Base-by-base conservation (phyloP, 2,888 invertebrate species). In the Drosophila kokeensis region DNA sequence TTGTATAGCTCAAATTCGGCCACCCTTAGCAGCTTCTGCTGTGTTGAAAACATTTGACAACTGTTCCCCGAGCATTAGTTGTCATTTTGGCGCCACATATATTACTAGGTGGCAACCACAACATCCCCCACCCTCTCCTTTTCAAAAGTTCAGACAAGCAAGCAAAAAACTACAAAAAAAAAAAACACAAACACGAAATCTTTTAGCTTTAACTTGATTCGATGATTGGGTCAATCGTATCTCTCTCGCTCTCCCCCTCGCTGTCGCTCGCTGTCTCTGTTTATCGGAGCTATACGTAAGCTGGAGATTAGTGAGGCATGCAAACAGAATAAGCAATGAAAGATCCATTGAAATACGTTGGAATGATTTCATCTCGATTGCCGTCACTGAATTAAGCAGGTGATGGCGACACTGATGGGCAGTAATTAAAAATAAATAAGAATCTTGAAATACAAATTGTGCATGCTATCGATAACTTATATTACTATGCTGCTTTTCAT, bases 1-100 rank as follows among this genome's bases (percentile, higher is more conserved):
- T 54, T 36, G 38, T 50, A 57, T 58, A 71, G 57, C 42, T 36
- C 34, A 52, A 69, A 36, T 61, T 38, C 52, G 60, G 40, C 57
- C 53, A 71, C 71, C 70, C 70, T 67, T 55, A 58, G 52, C 53
- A 40, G 54, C 38, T 55, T 48, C 49, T 49, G 40, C 27, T 49
- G 34, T 21, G 45, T 50, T 64, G 48, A 69, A 64, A 72, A 54
- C 64, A 72, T 69, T 69, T 71, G 81, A 74, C 79, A 77, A 78
- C 80, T 75, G 80, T 63, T 75, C n/a, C 55, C n/a, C 45, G 61
- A 70, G 70, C 75, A 78, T 78, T 78, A 75, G 75, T 70, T 80
- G 79, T 73, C 77, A 79, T 81, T 81, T 79, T 81, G 81, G 76
- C 61, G 76, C 76, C 70, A 65, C 57, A 58, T 48, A 60, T 55